Conservation (phyloP, 2,888 invertebrate species). For the Fissipunctia ypsillon region DNA sequence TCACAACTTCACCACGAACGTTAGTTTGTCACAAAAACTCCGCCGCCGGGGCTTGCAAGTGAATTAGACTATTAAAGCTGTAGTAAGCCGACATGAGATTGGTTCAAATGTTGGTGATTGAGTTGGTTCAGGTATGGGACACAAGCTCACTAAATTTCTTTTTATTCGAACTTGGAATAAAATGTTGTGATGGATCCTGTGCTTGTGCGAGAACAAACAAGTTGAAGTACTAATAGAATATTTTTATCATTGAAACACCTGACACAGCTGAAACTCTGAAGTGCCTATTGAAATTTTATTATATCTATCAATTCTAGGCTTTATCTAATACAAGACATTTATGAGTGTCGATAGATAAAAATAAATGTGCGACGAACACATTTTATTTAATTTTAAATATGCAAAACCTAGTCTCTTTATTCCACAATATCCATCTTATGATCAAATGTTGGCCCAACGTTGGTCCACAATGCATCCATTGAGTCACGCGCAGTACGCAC, state of each 20-base stretch:
- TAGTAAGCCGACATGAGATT: constrained; percentile 59
- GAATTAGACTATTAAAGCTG: constrained; percentile 79
- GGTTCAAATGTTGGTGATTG: constrained; percentile 59
- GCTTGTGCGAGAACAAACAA: neutral
- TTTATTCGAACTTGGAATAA: neutral
- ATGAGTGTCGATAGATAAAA: neutral
- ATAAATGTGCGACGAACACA: neutral
- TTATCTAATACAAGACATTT: constrained; percentile 17
- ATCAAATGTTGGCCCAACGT: constrained; percentile 49
- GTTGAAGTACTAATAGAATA: constrained; percentile 4
- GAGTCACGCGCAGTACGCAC: constrained; percentile 83
- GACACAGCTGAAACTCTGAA: constrained; percentile 2
- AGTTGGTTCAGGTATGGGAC: constrained; percentile 30
- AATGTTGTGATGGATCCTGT: neutral
- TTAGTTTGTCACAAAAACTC: constrained; percentile 81
- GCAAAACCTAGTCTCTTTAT: neutral
- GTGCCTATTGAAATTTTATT: constrained; percentile 18
- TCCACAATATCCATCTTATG: constrained; percentile 9
- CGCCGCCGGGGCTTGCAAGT: constrained; percentile 78
- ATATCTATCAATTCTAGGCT: constrained; percentile 5
- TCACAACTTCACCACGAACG: constrained; percentile 79
- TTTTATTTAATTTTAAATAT: neutral
- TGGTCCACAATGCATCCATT: constrained; percentile 62
- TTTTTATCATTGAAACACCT: constrained; percentile 25
- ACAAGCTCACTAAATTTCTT: neutral